Evolutionary conservation across 1,140 invertebrate species (phyloP), one percentile per base, ranked within the genome.

Genomic region (Camponotus vicinus): DNA sequence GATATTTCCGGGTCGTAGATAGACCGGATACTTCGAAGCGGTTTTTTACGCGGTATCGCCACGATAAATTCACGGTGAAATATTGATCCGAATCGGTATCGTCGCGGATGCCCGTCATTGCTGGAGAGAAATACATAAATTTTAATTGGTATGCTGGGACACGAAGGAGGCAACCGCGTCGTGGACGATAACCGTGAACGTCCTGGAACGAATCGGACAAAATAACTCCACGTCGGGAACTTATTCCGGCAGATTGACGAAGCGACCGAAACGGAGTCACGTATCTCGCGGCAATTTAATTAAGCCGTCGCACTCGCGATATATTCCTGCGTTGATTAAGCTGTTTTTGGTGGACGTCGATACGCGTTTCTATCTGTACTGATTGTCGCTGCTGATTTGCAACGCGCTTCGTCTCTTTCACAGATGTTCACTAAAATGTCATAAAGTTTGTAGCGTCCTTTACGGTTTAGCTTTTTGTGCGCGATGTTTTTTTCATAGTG

Each of bases 141-240:
- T 85, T 92, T 92, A 90, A 92, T 92, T 92, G 88, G 40, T 69
- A 57, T 34, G 69, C 80, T n/a, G 82, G 13, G 45, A 42, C 71
- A 18, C 3, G 59, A 13, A 21, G 42, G 57, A 9, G 0, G n/a
- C 21, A 11, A 40, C 37, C 5, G 52, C 40, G 40, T 4, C 42
- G 18, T 18, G 40, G 45, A 82, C 52, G 9, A 70, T 37, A 13
- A 13, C 9, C 15, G 9, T 27, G 27, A 27, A 27, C 27, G 27
- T n/a, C 37, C 9, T 45, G 27, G 2, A 66, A 63, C 7, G 21
- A 34, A 3, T 5, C 66, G 13, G 18, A 3, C 67, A n/a, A 77
- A 69, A 57, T 76, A 85, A 78, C 21, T 59, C 37, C 32, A 15
- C 18, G 4, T n/a, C 21, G 49, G 3, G 21, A 85, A 88, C 66